Evolutionary conservation across 2,888 invertebrate species (phyloP), one percentile per base, ranked within the genome.

Genomic region (Apotomis turbidana): DNA sequence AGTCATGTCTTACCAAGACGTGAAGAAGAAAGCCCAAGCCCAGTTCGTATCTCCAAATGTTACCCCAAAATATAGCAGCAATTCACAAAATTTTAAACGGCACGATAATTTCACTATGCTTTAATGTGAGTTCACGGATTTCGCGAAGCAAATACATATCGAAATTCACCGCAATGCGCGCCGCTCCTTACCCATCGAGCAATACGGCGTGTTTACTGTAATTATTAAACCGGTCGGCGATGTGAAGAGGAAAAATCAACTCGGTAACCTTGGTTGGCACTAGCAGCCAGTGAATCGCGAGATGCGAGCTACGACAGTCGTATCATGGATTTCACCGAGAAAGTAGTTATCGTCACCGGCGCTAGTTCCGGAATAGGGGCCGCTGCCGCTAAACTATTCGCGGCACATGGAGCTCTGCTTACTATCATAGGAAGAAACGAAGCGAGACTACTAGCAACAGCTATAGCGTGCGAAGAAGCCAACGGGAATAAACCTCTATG

Each of bases 321-420:
- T 61, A 49, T 70, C 38, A 77, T 75, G 76, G 73, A 74, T 67
- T 78, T 77, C 46, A 71, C 69, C 1, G 73, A 75, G 6, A 78
- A 77, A 73, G 76, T 78, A 5, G 77, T 76, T 13, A 62, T 78
- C 3, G 61, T 77, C 1, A 78, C 78, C 6, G 77, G 78, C 36
- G 75, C 75, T 0, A 77, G 75, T 60, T 76, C 76, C 1, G 78
- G 78, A 0, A 78, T 77, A 27, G 77, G 78, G 5, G 78, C 77
- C 5, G 76, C 77, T 3, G 60, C 76, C 12, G 77, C 77, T 3
- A 70, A 75, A 27, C 71, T 73, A 6, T 76, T 77, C 38, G 74
- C 74, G 10, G 8, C 71, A 27, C 68, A 77, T 51, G 76, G 76
- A 36, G 76, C 77, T 15, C 57, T 58, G n/a, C 64, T 78, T 1